A percentile compares a stretch with the other conserved stretches of the same genome.
These are phyloP conservation scores for Verasper variegatus DNA, from an alignment of 2,113 vertebrate genomes.

Conservation along the genomic window DNA sequence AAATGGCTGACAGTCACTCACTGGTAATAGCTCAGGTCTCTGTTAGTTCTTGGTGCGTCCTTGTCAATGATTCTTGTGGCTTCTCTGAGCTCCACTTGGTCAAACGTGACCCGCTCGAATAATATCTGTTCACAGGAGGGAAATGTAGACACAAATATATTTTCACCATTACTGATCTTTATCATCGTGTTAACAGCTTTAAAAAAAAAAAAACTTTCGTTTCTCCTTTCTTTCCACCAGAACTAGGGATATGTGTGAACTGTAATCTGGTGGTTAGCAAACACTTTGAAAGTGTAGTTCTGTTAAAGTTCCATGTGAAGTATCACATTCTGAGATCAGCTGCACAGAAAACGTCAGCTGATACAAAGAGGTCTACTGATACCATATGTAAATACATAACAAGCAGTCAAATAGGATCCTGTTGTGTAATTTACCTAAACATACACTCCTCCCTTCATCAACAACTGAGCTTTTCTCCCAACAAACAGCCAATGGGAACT, in stretches of 20 bases:
- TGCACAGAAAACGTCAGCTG: neutral
- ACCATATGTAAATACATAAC: constrained; percentile 18
- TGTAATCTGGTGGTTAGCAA: neutral
- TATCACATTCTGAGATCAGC: neutral
- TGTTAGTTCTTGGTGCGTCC: constrained; percentile 83
- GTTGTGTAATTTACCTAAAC: constrained; percentile 26
- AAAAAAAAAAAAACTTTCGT: neutral
- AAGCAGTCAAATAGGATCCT: constrained; percentile 27
- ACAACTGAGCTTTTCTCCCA: neutral
- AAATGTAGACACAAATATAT: neutral
- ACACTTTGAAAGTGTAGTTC: neutral
- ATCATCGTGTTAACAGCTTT: neutral
- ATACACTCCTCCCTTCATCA: constrained; percentile 1
- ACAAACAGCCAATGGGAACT: neutral
- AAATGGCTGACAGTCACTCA: constrained; percentile 61
- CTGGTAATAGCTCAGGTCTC: constrained; percentile 82
- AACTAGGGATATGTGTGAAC: neutral
- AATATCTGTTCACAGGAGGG: constrained; percentile 65
- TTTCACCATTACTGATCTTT: neutral
- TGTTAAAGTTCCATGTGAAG: neutral
- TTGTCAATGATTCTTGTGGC: constrained; percentile 85
- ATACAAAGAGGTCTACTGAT: neutral
- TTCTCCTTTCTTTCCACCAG: neutral
- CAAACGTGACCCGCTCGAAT: constrained; percentile 78
- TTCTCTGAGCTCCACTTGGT: constrained; percentile 79